These are phyloP conservation scores for Campaea margaritaria DNA, from an alignment of 2,888 invertebrate species.

Conservation along the genomic window DNA sequence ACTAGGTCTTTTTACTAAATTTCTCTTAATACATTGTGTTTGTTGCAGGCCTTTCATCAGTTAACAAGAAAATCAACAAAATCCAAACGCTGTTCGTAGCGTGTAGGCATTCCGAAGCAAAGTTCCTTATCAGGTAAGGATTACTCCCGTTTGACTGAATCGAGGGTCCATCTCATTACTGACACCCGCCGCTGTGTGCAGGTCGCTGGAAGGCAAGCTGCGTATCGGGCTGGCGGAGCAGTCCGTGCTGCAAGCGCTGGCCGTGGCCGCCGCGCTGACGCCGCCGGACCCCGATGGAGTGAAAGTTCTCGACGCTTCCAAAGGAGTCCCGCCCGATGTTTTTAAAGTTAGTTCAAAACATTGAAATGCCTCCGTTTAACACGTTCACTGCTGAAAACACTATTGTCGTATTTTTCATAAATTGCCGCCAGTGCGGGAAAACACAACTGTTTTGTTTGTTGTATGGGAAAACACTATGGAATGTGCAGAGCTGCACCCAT, in stretches of 20 bases:
- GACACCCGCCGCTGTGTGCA: constrained; percentile 35
- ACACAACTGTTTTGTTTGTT: no score
- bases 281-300: constrained; percentile 87
- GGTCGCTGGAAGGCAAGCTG: constrained; percentile 96
- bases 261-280: constrained; percentile 92
- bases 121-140: constrained; percentile 90
- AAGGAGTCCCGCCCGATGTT: constrained; percentile 86
- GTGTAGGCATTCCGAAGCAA: constrained; percentile 94
- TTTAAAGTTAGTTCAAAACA: constrained; percentile 85
- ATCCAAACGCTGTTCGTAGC: constrained; percentile 97
- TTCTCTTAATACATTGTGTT: background rate
- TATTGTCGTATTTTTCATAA: no score
- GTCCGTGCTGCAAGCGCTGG: constrained; percentile 95
- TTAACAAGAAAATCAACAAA: constrained; percentile 94
- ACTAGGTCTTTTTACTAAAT: no score
- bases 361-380: background rate
- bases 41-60: constrained; percentile 86
- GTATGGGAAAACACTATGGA: no score
- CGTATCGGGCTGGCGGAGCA: constrained; percentile 99
- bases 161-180: no score
- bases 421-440: no score
- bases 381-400: no score
- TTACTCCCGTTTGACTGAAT: no score
- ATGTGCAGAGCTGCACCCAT: no score
- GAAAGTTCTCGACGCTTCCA: constrained; percentile 87